Percentiles rank a stretch among this genome's conserved stretches.
Conservation (phyloP, 2,797 vertebrate genomes). For the Gymnoscopelus microlampas region DNA sequence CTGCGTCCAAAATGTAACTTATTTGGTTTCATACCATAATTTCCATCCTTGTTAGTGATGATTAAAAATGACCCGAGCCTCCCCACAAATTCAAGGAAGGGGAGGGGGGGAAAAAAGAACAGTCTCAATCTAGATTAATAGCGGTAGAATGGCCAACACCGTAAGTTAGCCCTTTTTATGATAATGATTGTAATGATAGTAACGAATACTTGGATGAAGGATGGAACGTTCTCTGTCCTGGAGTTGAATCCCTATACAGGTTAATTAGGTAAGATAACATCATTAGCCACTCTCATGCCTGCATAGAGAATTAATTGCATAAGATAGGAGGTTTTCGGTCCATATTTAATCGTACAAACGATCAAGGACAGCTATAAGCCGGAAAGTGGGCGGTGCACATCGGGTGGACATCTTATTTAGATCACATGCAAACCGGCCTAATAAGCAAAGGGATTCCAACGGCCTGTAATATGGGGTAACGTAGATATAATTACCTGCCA, state of each 20-base stretch:
- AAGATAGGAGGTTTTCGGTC: slow-evolving; percentile 80
- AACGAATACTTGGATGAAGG: slow-evolving; percentile 85
- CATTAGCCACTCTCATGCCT: slow-evolving; percentile 86
- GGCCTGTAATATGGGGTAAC: slow-evolving; percentile 52
- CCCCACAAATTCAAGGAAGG: slow-evolving; percentile 12
- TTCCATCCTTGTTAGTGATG: slow-evolving; percentile 71
- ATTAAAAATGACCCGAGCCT: slow-evolving; percentile 81
- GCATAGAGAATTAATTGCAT: slow-evolving; percentile 85
- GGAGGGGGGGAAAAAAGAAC: slow-evolving; percentile 57
- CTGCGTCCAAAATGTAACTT: slow-evolving; percentile 73
- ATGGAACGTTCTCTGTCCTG: slow-evolving; percentile 83
- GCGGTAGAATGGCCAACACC: slow-evolving; percentile 77
- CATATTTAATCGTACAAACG: slow-evolving; percentile 84
- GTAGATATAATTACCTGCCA: slow-evolving; percentile 19
- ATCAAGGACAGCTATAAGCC: slow-evolving; percentile 74
- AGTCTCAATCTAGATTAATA: slow-evolving; percentile 81
- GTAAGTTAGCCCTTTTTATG: slow-evolving; percentile 82
- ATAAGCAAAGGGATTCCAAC: slow-evolving; percentile 64
- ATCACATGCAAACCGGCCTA: slow-evolving; percentile 74
- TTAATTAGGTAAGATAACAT: slow-evolving; percentile 92
- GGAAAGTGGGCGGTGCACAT: slow-evolving; percentile 69
- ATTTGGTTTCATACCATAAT: slow-evolving; percentile 60
- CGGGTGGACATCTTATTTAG: slow-evolving; percentile 79
- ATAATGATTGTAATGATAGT: slow-evolving; percentile 85
- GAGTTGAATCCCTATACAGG: slow-evolving; percentile 85